Evolutionary conservation across 2,797 vertebrate species (phyloP), one percentile per base, ranked within the genome.

Genomic region (Xenopus petersii): DNA sequence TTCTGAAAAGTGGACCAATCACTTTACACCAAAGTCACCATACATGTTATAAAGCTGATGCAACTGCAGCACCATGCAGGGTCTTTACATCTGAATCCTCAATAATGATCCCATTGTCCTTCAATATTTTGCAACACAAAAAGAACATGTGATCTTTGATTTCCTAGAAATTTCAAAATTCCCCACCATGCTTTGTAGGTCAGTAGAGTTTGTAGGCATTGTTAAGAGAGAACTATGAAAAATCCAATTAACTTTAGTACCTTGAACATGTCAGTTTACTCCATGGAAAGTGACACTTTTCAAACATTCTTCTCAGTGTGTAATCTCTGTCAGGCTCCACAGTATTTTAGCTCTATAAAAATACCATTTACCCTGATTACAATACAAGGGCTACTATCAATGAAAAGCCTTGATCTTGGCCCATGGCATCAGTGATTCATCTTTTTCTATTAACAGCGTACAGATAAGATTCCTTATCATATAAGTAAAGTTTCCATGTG

Each of bases 401-500:
- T 66, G 47, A 68, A 80, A 63, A 84, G 49, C 75, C 73, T 85
- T 82, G 76, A 84, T 69, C 67, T 82, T 71, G 58, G 54, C 78
- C 75, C 76, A 79, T 51, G 10, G 15, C 86, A 82, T 84, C 76
- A 81, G 54, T 72, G 59, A 82, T 81, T 83, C 85, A 79, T 81
- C 42, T 82, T 74, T 84, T 83, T 79, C 81, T 81, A 47, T 66
- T 76, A 79, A 84, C 72, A 70, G 74, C 13, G 63, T 74, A 80
- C 78, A 70, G 80, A 83, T 84, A 83, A 84, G 69, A 74, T 0
- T 26, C 56, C 78, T 85, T 86, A 85, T 83, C 78, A 79, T 71
- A 47, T 67, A 81, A 73, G 67, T 62, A 67, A 81, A 83, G 64
- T 83, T 86, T 82, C 81, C 80, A 80, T 26, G 63, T 71, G 65